Percentiles rank a stretch among this genome's conserved stretches.
These are phyloP conservation scores for Andrena bicolor DNA, from an alignment of 2,888 invertebrate species.

Conservation along the genomic window DNA sequence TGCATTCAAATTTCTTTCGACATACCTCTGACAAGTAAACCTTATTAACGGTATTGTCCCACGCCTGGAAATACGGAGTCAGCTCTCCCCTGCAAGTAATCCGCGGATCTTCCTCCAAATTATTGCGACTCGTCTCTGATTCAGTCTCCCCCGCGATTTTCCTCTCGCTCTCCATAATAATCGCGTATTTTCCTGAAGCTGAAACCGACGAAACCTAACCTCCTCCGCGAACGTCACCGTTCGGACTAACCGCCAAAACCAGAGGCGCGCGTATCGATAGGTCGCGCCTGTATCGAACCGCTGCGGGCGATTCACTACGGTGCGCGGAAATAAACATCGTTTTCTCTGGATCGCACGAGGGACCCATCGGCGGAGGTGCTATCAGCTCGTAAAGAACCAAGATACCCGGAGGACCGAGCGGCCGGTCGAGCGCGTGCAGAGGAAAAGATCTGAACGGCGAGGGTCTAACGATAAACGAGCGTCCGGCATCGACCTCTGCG, in stretches of 20 bases:
- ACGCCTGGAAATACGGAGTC: conserved; percentile 47
- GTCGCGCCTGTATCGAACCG: conserved; percentile 25
- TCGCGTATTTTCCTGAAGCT: background rate
- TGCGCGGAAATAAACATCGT: background rate
- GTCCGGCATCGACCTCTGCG: conserved; percentile 20
- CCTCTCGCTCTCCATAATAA: conserved; percentile 11
- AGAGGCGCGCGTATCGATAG: conserved; percentile 38
- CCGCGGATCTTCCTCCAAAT: background rate
- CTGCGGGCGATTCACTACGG: too few relatives aligned
- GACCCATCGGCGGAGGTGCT: background rate
- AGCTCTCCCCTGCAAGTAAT: conserved; percentile 40
- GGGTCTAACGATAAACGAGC: conserved; percentile 34
- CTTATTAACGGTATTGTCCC: conserved; percentile 55
- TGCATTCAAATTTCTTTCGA: background rate
- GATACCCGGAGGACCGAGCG: background rate
- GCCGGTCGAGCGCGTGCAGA: background rate
- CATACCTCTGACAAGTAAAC: conserved; percentile 55
- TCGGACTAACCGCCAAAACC: conserved; percentile 57
- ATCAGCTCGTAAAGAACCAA: background rate
- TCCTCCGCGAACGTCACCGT: conserved; percentile 4
- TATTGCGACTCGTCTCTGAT: background rate
- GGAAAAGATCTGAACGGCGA: conserved; percentile 1
- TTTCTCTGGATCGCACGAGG: background rate
- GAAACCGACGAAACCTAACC: conserved; percentile 23
- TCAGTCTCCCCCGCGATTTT: background rate